These are phyloP conservation scores for Acipenser transmontanus DNA, from an alignment of 2,797 vertebrate genomes.

Conservation along the genomic window DNA sequence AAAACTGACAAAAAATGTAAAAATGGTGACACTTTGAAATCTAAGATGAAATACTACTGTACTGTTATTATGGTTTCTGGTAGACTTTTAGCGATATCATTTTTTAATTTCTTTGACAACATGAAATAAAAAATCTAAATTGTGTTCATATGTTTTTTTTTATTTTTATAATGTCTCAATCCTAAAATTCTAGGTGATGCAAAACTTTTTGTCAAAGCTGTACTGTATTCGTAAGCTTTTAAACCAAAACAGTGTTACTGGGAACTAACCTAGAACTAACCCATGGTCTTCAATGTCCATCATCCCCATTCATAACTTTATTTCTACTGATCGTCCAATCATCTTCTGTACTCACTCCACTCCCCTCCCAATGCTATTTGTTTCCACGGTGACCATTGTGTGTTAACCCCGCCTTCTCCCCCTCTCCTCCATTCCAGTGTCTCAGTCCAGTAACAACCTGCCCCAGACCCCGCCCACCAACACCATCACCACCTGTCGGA, in stretches of 20 bases:
- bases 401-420: slow-evolving; percentile 47
- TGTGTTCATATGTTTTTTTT: too few species aligned
- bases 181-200: too few species aligned
- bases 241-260: background rate
- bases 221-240: background rate
- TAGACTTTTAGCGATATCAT: too few species aligned
- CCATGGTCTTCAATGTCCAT: background rate
- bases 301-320: background rate
- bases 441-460: slow-evolving; percentile 60
- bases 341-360: background rate
- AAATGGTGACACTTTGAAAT: too few species aligned
- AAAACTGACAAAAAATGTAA: too few species aligned
- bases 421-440: slow-evolving; percentile 29
- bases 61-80: too few species aligned
- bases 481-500: slow-evolving; percentile 75
- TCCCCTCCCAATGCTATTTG: slow-evolving; percentile 1
- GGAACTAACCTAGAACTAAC: background rate
- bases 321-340: background rate
- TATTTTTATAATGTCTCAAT: too few species aligned
- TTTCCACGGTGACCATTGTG: background rate
- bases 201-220: too few species aligned
- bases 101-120: too few species aligned
- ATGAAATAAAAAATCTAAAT: too few species aligned
- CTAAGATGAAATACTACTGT: too few species aligned
- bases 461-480: slow-evolving; percentile 70